phyloP scores from a whole-genome alignment of 2,113 vertebrate genomes.

The Narcine bancroftii region DNA sequence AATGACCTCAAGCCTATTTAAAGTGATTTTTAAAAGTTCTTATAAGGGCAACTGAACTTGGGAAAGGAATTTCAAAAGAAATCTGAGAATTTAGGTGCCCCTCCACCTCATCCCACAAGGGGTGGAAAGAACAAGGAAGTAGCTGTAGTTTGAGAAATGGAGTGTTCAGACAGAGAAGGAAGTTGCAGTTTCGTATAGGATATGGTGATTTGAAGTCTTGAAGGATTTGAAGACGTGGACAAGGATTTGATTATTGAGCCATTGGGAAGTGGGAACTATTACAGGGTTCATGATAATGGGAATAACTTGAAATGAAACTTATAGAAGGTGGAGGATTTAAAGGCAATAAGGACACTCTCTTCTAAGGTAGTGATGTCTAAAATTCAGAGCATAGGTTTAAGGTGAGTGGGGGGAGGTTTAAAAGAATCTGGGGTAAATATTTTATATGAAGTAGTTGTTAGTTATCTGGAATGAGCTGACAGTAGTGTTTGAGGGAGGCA shows the following conservation, averaged over 20 bases:
- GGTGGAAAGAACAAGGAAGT: not conserved
- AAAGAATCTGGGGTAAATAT: too few relatives aligned
- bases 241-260: not conserved
- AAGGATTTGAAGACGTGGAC: not conserved
- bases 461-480: too few relatives aligned
- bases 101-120: not conserved
- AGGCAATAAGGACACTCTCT: not conserved
- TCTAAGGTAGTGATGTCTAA: too few relatives aligned
- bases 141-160: not conserved
- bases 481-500: too few relatives aligned
- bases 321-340: not conserved
- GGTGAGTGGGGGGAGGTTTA: too few relatives aligned
- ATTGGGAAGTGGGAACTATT: not conserved
- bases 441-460: too few relatives aligned
- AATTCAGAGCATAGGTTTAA: too few relatives aligned
- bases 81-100: not conserved
- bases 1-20: not conserved
- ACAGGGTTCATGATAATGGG: not conserved
- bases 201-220: not conserved
- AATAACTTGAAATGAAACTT: not conserved
- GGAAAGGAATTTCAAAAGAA: not conserved
- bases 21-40: not conserved
- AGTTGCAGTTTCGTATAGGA: not conserved
- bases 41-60: not conserved
- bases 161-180: not conserved